Conservation (phyloP, 2,888 invertebrate species). For the Brenthis hecate region DNA sequence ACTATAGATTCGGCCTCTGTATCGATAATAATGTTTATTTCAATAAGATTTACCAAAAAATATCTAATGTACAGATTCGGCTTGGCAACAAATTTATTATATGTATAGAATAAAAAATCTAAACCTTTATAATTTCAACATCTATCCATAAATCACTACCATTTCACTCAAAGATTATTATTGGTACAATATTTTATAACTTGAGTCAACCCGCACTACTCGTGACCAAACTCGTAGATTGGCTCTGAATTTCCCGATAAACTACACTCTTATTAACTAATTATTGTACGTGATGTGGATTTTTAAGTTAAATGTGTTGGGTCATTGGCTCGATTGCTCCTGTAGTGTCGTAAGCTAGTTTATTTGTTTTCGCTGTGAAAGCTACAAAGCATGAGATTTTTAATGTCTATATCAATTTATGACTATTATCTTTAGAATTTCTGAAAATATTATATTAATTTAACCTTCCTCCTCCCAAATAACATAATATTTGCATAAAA, state of each 20-base stretch:
- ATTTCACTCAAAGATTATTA: background rate
- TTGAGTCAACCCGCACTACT: slow-evolving; percentile 50
- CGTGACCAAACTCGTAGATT: slow-evolving; percentile 45
- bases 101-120: background rate
- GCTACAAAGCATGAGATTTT: background rate
- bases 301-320: slow-evolving; percentile 34
- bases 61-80: too few relatives aligned
- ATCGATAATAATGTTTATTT: too few relatives aligned
- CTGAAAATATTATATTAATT: too few relatives aligned
- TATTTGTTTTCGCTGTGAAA: background rate
- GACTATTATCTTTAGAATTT: too few relatives aligned
- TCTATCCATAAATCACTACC: background rate
- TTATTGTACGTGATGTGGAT: slow-evolving; percentile 43
- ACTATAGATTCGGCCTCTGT: too few relatives aligned
- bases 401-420: too few relatives aligned
- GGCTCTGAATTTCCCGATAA: slow-evolving; percentile 60
- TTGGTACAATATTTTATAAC: slow-evolving; percentile 22
- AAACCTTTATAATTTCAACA: background rate
- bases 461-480: too few relatives aligned
- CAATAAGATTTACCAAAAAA: too few relatives aligned
- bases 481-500: too few relatives aligned
- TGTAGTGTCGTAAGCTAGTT: slow-evolving; percentile 6
- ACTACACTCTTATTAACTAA: slow-evolving; percentile 59
- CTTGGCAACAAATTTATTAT: too few relatives aligned
- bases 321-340: slow-evolving; percentile 21